Conservation (phyloP, 2,888 invertebrate species). For the Apantesis nais region DNA sequence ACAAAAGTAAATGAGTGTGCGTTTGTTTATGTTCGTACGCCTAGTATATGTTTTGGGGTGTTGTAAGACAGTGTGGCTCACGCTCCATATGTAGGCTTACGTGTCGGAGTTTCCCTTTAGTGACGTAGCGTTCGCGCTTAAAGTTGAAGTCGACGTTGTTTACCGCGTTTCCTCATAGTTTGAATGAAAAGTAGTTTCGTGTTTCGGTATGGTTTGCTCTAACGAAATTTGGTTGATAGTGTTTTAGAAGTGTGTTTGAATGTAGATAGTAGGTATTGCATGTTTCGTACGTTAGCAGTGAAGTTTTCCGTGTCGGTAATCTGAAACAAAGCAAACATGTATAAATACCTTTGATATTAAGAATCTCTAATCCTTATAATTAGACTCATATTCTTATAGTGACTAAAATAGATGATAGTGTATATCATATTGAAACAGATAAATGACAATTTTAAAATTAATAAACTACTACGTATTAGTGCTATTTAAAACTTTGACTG, state of each 20-base stretch:
- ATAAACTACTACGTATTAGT: background rate
- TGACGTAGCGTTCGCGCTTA: constrained; percentile 66
- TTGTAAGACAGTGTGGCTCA: constrained; percentile 46
- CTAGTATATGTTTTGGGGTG: constrained; percentile 40
- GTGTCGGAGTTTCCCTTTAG: constrained; percentile 58
- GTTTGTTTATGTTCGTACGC: constrained; percentile 44
- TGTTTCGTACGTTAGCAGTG: constrained; percentile 57
- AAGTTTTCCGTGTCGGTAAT: constrained; percentile 54
- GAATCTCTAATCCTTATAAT: background rate
- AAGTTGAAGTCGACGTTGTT: constrained; percentile 66
- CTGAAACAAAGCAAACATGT: constrained; percentile 60
- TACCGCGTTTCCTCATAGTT: constrained; percentile 69
- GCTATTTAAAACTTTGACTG: too few species aligned
- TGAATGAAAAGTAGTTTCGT: constrained; percentile 72
- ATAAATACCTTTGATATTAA: background rate
- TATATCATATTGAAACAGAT: background rate
- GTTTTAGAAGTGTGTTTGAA: constrained; percentile 54
- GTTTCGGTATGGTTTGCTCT: constrained; percentile 59
- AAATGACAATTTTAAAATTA: background rate
- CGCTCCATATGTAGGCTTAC: constrained; percentile 53
- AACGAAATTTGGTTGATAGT: constrained; percentile 65
- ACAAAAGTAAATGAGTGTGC: constrained; percentile 50
- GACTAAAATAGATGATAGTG: background rate
- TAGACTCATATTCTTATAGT: background rate
- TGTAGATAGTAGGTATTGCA: constrained; percentile 47